A percentile compares a stretch with the other conserved stretches of the same genome.
Evolutionary conservation across 1,140 invertebrate genomes (phyloP).

Genomic region (Pararge aegeria): DNA sequence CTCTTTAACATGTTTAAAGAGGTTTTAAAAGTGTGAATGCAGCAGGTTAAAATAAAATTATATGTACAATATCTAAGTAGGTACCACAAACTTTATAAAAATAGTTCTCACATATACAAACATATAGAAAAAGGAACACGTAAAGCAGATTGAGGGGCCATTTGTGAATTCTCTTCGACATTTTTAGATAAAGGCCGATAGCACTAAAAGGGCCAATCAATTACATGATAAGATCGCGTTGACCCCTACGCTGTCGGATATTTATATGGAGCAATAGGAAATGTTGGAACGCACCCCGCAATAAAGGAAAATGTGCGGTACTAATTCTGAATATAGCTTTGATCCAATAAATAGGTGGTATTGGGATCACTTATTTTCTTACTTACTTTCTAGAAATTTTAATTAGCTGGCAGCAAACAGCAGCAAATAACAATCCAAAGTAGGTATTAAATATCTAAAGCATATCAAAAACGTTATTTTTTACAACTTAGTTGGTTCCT

Average conservation of each 20-base stretch:
- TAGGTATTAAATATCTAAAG: too few species aligned
- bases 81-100: not conserved
- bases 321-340: not conserved
- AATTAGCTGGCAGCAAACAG: too few species aligned
- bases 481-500: too few species aligned
- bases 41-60: too few species aligned
- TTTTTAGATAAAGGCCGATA: conserved; percentile 26
- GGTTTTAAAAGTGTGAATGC: too few species aligned
- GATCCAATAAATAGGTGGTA: not conserved
- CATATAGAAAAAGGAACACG: conserved; percentile 8
- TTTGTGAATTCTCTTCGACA: conserved; percentile 24
- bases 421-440: too few species aligned
- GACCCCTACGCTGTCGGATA: conserved; percentile 19
- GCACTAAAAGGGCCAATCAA: conserved; percentile 28
- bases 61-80: too few species aligned
- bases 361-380: not conserved
- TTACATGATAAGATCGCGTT: conserved; percentile 26
- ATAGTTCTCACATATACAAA: not conserved
- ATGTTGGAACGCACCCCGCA: conserved; percentile 8
- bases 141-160: conserved; percentile 16
- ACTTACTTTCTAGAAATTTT: not conserved
- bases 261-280: conserved; percentile 17
- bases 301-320: conserved; percentile 5
- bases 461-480: too few species aligned
- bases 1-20: too few species aligned